Conservation (phyloP, 2,797 vertebrate genomes). For the Distichodus sexfasciatus region DNA sequence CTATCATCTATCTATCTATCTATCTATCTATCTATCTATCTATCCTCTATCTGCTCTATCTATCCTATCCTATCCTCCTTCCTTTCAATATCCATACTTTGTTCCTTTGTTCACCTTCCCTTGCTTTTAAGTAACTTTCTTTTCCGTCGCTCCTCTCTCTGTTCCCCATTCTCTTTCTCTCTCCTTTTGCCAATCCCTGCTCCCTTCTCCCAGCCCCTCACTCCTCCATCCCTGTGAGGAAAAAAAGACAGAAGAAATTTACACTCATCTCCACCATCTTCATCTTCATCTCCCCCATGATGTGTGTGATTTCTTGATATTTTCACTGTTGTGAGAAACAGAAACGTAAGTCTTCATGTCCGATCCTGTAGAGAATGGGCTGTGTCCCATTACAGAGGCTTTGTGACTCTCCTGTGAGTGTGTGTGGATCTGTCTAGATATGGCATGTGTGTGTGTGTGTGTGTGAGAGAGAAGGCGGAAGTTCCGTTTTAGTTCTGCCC, state of each 20-base stretch:
- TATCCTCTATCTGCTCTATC: no score
- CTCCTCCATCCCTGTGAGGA: slow-evolving; percentile 39
- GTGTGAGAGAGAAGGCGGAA: slow-evolving; percentile 2
- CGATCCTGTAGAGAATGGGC: no score
- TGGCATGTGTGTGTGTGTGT: slow-evolving; percentile 23
- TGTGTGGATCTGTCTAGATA: neutral
- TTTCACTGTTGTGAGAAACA: neutral
- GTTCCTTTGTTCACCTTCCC: no score
- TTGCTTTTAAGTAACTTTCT: no score
- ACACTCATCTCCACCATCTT: neutral
- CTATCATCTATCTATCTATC: no score
- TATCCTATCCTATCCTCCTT: no score
- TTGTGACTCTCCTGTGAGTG: neutral
- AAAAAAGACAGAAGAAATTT: slow-evolving; percentile 41
- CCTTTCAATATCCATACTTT: no score
- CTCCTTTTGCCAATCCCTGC: slow-evolving; percentile 42
- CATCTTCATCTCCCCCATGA: neutral
- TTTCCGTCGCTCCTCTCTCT: no score
- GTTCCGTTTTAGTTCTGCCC: slow-evolving; percentile 29
- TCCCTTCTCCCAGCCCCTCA: slow-evolving; percentile 37
- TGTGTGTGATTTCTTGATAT: neutral
- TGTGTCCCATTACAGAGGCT: neutral
- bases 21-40: no score
- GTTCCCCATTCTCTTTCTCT: no score
- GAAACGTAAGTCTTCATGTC: no score